These are phyloP conservation scores for Athene noctua DNA, from an alignment of 2,113 vertebrate genomes.

Conservation along the genomic window DNA sequence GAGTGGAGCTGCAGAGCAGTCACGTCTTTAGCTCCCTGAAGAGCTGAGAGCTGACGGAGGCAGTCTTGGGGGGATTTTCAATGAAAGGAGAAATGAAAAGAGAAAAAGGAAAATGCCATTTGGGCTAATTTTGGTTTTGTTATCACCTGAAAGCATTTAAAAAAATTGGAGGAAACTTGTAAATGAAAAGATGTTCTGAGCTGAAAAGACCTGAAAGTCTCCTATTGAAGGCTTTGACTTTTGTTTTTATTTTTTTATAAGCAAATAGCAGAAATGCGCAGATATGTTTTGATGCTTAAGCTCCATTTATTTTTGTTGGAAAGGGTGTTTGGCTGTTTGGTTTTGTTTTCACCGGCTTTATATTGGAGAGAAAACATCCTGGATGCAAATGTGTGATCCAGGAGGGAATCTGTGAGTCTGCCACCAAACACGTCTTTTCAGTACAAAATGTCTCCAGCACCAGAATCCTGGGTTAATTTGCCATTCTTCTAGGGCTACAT, in stretches of 20 bases:
- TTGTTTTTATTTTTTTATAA: not conserved
- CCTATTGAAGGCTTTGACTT: conserved; percentile 19
- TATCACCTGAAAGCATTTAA: not conserved
- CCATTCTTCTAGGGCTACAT: not conserved
- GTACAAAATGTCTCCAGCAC: not conserved
- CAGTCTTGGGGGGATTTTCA: not conserved
- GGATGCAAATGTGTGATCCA: conserved; percentile 40
- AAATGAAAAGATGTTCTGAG: not conserved
- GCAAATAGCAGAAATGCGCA: not conserved
- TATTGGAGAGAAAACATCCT: conserved; percentile 36
- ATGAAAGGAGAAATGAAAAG: not conserved
- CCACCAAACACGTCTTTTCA: conserved; percentile 8
- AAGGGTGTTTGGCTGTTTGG: conserved; percentile 42
- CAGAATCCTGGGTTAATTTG: conserved; percentile 45
- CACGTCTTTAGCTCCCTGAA: not conserved
- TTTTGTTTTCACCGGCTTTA: conserved; percentile 50
- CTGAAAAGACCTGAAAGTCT: conserved; percentile 33
- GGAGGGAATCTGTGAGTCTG: conserved; percentile 24
- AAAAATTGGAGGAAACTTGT: not conserved
- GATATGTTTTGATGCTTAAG: conserved; percentile 35
- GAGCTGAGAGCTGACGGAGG: not conserved
- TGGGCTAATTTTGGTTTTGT: not conserved
- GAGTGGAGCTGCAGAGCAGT: not conserved
- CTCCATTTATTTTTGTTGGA: conserved; percentile 59
- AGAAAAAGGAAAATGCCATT: not conserved